Evolutionary conservation across 2,888 invertebrate species (phyloP).

Genomic region (Platypus cylindrus): DNA sequence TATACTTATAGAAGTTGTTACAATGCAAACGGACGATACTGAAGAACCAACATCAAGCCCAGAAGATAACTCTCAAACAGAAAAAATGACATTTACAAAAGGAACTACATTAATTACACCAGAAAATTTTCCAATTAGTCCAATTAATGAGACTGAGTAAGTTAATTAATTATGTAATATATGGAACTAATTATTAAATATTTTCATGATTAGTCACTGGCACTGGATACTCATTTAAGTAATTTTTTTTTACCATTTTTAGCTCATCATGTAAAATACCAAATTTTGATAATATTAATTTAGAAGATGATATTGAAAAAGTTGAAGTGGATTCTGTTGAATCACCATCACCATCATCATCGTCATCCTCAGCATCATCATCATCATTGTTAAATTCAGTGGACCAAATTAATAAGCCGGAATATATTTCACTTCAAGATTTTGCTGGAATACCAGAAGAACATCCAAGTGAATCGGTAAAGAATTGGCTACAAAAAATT

Average conservation of each 20-base stretch:
- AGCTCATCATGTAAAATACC: constrained; percentile 2
- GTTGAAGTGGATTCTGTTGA: constrained; percentile 29
- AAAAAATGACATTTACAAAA: constrained; percentile 15
- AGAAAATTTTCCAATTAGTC: constrained; percentile 6
- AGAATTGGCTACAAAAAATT: constrained; percentile 63
- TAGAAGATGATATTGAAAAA: constrained; percentile 32
- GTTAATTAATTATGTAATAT: neutral
- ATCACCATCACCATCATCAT: constrained; percentile 25
- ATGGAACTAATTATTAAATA: neutral
- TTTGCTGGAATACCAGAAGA: constrained; percentile 30
- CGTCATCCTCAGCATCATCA: constrained; percentile 18
- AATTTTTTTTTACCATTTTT: constrained; percentile 1
- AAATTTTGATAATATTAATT: constrained; percentile 26
- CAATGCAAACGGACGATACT: constrained; percentile 15
- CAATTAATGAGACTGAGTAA: constrained; percentile 8
- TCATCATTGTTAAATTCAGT: constrained; percentile 23
- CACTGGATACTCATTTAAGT: neutral
- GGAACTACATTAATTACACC: constrained; percentile 3
- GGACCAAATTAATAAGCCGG: constrained; percentile 7
- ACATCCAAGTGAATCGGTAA: constrained; percentile 50
- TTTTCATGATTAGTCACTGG: neutral
- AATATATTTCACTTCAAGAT: constrained; percentile 12
- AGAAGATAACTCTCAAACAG: constrained; percentile 6
- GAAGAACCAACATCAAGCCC: constrained; percentile 9
- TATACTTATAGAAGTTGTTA: constrained; percentile 12